Percentiles rank a stretch among this genome's conserved stretches.
Conservation (phyloP, 2,888 invertebrate genomes). For the Nemapogon koenigi region DNA sequence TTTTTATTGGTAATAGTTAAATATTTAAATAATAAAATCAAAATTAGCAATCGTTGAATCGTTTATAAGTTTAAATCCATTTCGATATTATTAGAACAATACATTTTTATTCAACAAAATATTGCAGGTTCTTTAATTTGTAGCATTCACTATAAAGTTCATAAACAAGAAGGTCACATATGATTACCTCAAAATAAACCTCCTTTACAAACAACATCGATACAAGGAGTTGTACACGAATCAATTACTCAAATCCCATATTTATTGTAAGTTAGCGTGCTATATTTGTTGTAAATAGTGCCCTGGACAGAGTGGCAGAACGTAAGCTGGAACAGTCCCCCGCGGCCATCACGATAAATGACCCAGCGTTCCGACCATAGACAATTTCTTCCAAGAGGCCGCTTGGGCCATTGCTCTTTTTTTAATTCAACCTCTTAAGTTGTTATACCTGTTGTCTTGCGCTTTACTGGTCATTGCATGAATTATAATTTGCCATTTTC, state of each 20-base stretch:
- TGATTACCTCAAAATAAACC: no score
- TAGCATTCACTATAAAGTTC: no score
- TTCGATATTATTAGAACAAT: not conserved
- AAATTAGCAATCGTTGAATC: no score
- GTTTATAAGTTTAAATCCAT: no score
- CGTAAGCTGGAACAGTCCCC: constrained; percentile 38
- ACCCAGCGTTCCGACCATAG: constrained; percentile 19
- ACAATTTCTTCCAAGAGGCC: not conserved
- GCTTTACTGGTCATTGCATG: no score
- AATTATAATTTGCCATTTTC: no score
- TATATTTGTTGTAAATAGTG: constrained; percentile 4
- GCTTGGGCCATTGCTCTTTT: not conserved
- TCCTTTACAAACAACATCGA: no score
- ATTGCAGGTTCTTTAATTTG: no score
- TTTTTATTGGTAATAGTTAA: no score
- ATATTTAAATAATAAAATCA: no score
- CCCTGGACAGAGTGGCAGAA: constrained; percentile 31
- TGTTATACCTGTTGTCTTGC: not conserved
- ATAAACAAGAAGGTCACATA: no score
- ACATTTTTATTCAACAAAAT: not conserved
- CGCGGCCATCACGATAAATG: constrained; percentile 53
- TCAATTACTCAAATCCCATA: not conserved
- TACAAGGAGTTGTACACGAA: not conserved
- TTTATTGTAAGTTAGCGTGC: not conserved
- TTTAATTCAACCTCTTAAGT: not conserved